These are phyloP conservation scores for Nasonia longicornis DNA, from an alignment of 1,140 invertebrate genomes.

Conservation along the genomic window DNA sequence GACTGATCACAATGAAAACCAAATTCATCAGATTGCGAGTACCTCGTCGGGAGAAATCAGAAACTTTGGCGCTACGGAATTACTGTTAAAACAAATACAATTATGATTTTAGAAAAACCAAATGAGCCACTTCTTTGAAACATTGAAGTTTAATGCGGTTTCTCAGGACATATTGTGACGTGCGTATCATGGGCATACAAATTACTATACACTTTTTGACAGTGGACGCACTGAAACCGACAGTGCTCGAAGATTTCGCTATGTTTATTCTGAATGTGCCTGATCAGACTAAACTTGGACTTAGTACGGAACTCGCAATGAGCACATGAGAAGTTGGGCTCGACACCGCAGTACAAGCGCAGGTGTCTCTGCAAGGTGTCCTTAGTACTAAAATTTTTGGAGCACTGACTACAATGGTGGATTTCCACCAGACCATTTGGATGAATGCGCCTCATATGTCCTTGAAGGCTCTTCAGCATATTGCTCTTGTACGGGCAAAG, in stretches of 20 bases:
- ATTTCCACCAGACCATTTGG: background rate
- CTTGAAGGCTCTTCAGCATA: background rate
- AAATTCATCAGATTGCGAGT: too few species aligned
- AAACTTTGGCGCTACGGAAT: too few species aligned
- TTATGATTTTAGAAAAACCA: too few species aligned
- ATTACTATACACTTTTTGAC: background rate
- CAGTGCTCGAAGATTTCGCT: background rate
- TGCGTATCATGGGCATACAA: background rate
- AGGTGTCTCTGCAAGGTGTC: background rate
- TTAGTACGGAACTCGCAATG: slow-evolving; percentile 21
- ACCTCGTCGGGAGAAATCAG: too few species aligned
- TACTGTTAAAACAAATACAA: too few species aligned
- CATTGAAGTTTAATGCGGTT: too few species aligned
- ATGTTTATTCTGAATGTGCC: slow-evolving; percentile 14
- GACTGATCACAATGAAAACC: too few species aligned
- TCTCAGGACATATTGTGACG: background rate
- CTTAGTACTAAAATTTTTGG: background rate
- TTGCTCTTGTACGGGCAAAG: background rate
- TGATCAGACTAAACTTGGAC: background rate
- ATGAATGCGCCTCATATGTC: slow-evolving; percentile 4
- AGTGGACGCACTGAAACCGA: background rate
- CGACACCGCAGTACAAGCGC: background rate
- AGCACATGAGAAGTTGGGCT: background rate
- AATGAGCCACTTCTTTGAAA: too few species aligned
- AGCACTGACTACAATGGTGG: background rate